A percentile compares a stretch with the other conserved stretches of the same genome.
These are phyloP conservation scores for Lepidonotus clava DNA, from an alignment of 2,888 invertebrate genomes.

Conservation along the genomic window DNA sequence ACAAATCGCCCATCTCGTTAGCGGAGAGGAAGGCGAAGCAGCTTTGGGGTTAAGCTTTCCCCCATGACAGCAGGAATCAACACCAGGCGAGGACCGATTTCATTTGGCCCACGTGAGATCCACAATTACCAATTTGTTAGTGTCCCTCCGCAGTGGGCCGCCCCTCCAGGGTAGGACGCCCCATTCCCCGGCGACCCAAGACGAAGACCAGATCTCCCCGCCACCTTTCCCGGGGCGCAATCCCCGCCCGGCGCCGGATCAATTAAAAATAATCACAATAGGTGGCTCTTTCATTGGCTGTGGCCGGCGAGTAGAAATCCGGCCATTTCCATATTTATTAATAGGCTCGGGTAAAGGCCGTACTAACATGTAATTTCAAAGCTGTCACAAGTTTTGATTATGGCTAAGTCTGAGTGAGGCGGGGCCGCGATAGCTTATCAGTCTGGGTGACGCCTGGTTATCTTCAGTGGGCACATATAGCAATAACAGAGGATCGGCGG, in stretches of 20 bases:
- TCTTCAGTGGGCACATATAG: slow-evolving; percentile 41
- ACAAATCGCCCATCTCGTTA: background rate
- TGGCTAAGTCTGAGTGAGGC: slow-evolving; percentile 32
- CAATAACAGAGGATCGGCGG: slow-evolving; percentile 31
- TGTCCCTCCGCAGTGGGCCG: background rate
- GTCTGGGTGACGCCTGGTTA: slow-evolving; percentile 19
- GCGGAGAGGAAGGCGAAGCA: background rate
- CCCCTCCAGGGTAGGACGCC: background rate
- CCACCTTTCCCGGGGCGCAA: background rate
- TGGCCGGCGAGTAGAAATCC: background rate
- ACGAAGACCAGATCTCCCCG: slow-evolving; percentile 7
- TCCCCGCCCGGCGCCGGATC: slow-evolving; percentile 20
- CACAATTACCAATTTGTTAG: slow-evolving; percentile 28
- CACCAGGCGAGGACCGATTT: background rate
- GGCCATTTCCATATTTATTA: slow-evolving; percentile 50
- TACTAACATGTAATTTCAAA: slow-evolving; percentile 51
- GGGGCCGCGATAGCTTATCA: slow-evolving; percentile 42
- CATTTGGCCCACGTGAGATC: background rate
- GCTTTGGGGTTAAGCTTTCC: background rate
- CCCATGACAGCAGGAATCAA: slow-evolving; percentile 32
- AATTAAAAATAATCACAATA: slow-evolving; percentile 48
- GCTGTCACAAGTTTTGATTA: slow-evolving; percentile 54
- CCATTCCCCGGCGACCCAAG: background rate
- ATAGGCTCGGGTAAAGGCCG: slow-evolving; percentile 11
- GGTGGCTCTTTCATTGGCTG: slow-evolving; percentile 44